phyloP scores from a whole-genome alignment of 2,888 invertebrate genomes.

The Diabrotica balteata region DNA sequence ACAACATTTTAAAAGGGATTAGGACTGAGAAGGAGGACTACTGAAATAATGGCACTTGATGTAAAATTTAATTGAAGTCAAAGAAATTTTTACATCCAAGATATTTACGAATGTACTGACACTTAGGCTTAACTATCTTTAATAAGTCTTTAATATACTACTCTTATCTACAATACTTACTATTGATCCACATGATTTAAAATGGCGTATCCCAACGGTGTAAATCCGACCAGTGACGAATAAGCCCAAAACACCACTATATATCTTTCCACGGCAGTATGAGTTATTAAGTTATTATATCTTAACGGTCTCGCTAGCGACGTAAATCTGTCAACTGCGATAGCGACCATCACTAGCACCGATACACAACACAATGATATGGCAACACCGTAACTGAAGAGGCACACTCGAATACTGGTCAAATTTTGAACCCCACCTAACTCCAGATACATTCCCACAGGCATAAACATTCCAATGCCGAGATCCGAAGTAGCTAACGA shows the following conservation, averaged over 20 bases:
- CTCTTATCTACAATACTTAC: constrained; percentile 37
- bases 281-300: constrained; percentile 70
- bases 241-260: constrained; percentile 68
- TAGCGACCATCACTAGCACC: constrained; percentile 68
- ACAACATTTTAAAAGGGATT: too few species aligned
- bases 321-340: constrained; percentile 69
- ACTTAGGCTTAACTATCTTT: too few species aligned
- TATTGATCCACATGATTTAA: constrained; percentile 51
- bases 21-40: too few species aligned
- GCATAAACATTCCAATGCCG: constrained; percentile 67
- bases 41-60: too few species aligned
- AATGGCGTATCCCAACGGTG: constrained; percentile 63
- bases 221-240: constrained; percentile 64
- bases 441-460: constrained; percentile 67
- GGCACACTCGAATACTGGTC: constrained; percentile 61
- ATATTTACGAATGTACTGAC: too few species aligned
- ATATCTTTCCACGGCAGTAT: constrained; percentile 66
- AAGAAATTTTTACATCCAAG: too few species aligned
- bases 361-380: constrained; percentile 68
- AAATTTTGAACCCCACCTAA: constrained; percentile 61
- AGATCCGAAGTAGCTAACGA: constrained; percentile 69
- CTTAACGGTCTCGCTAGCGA: constrained; percentile 68
- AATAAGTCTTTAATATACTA: too few species aligned
- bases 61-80: too few species aligned
- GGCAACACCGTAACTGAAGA: constrained; percentile 66